Conservation (phyloP, 2,888 invertebrate genomes). For the Eupithecia vulgata region DNA sequence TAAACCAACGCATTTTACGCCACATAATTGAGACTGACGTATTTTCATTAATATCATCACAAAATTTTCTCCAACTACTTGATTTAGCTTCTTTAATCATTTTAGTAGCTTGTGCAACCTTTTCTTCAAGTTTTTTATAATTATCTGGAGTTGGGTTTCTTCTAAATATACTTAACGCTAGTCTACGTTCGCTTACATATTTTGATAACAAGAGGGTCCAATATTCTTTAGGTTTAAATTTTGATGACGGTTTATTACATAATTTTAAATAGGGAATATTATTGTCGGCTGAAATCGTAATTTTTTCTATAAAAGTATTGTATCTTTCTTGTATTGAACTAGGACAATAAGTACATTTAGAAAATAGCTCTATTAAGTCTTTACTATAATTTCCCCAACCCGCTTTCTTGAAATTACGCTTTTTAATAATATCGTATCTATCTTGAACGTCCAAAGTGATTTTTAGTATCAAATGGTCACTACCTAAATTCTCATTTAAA, state of each 20-base stretch:
- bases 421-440: background rate
- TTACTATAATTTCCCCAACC: background rate
- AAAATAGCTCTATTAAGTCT: background rate
- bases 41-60: too few species aligned
- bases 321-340: background rate
- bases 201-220: too few species aligned
- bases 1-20: too few species aligned
- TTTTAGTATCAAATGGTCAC: background rate
- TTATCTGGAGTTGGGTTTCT: background rate
- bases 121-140: conserved; percentile 1
- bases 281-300: background rate
- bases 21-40: too few species aligned
- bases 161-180: background rate
- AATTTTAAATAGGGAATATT: background rate
- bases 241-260: background rate
- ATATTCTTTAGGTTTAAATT: too few species aligned
- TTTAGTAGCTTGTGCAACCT: background rate
- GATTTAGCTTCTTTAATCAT: too few species aligned
- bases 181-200: too few species aligned
- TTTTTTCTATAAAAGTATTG: background rate
- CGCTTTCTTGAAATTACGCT: background rate
- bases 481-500: background rate
- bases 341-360: too few species aligned
- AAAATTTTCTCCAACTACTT: too few species aligned
- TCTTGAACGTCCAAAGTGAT: background rate